Conservation (phyloP, 2,888 invertebrate species). For the Fragum sueziense region DNA sequence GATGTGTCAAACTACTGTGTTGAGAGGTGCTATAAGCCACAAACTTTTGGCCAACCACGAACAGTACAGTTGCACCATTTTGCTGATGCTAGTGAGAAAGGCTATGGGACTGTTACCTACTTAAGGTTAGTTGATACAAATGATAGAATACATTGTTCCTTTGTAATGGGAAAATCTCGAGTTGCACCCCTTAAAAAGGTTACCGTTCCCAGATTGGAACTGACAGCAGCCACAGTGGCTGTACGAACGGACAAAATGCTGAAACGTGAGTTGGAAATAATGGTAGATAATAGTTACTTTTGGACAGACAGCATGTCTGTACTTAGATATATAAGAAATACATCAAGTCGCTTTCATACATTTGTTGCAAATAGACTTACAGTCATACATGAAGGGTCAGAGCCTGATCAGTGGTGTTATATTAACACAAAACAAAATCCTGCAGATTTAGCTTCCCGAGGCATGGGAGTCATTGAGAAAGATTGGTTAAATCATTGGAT, state of each 20-base stretch:
- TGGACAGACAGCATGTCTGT: conserved; percentile 65
- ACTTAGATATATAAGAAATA: conserved; percentile 62
- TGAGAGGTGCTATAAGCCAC: conserved; percentile 42
- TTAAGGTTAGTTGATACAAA: conserved; percentile 36
- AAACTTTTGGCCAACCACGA: conserved; percentile 34
- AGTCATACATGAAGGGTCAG: conserved; percentile 48
- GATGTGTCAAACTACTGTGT: conserved; percentile 26
- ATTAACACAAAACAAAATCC: conserved; percentile 58
- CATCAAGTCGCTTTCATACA: conserved; percentile 57
- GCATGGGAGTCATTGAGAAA: conserved; percentile 27
- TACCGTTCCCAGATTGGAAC: conserved; percentile 58
- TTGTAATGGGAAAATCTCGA: conserved; percentile 58
- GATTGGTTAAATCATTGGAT: conserved; percentile 24
- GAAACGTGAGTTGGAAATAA: conserved; percentile 26
- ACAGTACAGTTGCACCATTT: conserved; percentile 55
- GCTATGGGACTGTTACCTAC: conserved; percentile 58
- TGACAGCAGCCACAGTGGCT: conserved; percentile 54
- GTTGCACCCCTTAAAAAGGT: conserved; percentile 58
- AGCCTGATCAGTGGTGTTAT: conserved; percentile 58
- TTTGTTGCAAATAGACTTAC: conserved; percentile 66
- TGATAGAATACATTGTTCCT: conserved; percentile 45
- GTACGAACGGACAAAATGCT: conserved; percentile 31
- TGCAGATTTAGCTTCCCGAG: conserved; percentile 61
- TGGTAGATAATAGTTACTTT: conserved; percentile 29
- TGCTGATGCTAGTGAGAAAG: conserved; percentile 40